Conservation (phyloP, 2,797 vertebrate genomes). For the Parauchenoglanis punctatus region DNA sequence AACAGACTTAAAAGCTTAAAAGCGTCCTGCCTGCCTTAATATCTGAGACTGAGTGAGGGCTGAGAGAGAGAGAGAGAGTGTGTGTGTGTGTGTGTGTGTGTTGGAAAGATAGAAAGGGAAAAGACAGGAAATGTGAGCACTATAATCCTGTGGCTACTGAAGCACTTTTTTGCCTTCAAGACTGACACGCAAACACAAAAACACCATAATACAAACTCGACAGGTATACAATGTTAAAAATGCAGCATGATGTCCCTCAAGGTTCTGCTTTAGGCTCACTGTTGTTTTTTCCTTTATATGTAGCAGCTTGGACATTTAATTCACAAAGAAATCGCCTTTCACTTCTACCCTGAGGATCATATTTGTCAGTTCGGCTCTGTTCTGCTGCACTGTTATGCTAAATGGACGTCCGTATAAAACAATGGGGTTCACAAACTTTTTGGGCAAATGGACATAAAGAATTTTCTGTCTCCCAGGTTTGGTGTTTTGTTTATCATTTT, state of each 20-base stretch:
- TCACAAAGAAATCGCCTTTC: background rate
- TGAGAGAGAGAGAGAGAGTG: background rate
- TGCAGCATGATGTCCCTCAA: background rate
- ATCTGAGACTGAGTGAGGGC: slow-evolving; percentile 22
- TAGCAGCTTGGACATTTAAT: background rate
- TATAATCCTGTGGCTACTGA: background rate
- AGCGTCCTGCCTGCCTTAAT: slow-evolving; percentile 45
- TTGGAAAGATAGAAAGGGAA: background rate
- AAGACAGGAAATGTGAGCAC: background rate
- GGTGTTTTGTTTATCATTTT: background rate
- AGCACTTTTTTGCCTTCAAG: background rate
- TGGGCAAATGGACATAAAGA: background rate
- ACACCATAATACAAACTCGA: background rate
- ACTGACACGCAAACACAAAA: background rate
- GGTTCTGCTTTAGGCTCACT: background rate
- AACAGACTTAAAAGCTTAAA: slow-evolving; percentile 49
- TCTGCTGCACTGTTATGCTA: background rate
- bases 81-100: background rate
- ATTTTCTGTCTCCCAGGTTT: background rate
- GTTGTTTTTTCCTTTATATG: background rate
- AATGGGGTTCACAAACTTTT: background rate
- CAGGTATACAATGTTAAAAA: background rate
- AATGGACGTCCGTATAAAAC: background rate
- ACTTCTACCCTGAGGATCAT: background rate
- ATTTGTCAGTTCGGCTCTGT: background rate